phyloP scores from a whole-genome alignment of 1,140 invertebrate species.

The Neodiprion virginianus region DNA sequence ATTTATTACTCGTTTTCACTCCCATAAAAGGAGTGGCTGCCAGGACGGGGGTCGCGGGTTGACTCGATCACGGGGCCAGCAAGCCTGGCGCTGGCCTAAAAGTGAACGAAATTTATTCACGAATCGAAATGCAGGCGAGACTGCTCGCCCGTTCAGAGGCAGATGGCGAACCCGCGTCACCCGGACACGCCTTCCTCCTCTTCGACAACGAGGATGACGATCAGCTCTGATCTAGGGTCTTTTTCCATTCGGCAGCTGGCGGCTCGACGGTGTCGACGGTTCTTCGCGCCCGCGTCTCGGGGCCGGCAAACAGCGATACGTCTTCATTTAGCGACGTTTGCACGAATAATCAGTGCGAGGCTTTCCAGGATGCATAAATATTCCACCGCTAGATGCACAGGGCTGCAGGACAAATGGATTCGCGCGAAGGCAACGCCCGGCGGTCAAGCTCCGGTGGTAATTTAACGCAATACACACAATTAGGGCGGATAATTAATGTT shows the following conservation, averaged over 20 bases:
- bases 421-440: constrained; percentile 15
- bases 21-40: neutral
- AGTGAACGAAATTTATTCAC: constrained; percentile 5
- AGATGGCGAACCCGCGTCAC: neutral
- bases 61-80: neutral
- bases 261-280: neutral
- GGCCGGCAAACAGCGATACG: neutral
- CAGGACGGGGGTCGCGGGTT: neutral
- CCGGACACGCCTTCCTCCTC: neutral
- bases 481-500: constrained; percentile 49
- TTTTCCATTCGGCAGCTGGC: neutral
- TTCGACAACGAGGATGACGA: neutral
- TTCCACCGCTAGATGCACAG: constrained; percentile 5
- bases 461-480: constrained; percentile 42
- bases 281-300: too few species aligned
- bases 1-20: constrained; percentile 2
- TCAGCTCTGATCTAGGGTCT: neutral
- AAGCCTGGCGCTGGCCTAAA: neutral
- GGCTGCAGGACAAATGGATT: constrained; percentile 35
- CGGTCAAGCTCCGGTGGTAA: constrained; percentile 35
- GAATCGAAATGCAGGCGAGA: neutral
- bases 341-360: neutral
- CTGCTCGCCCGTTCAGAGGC: neutral
- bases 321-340: constrained; percentile 4
- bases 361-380: constrained; percentile 33